Evolutionary conservation across 2,797 vertebrate species (phyloP).

Genomic region (Poeciliopsis presidionis): DNA sequence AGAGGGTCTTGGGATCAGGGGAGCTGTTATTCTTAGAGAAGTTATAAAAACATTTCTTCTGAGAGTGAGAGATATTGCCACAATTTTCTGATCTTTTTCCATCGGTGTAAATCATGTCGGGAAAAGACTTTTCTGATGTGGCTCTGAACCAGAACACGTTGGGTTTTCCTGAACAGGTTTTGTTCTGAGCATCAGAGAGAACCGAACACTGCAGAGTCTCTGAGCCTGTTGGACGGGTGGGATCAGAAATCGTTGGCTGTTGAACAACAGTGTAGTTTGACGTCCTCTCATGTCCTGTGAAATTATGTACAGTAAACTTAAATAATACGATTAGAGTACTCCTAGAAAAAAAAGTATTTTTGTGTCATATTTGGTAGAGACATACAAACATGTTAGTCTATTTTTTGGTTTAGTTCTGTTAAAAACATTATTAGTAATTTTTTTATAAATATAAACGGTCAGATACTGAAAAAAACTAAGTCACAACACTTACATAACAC

Average conservation of each 20-base stretch:
- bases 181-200: conserved; percentile 5
- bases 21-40: conserved; percentile 24
- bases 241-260: neutral
- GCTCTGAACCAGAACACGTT: conserved; percentile 9
- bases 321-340: neutral
- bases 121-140: neutral
- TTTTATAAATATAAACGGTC: neutral
- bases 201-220: conserved; percentile 22
- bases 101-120: conserved; percentile 11
- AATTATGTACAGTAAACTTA: neutral
- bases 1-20: conserved; percentile 50
- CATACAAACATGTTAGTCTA: neutral
- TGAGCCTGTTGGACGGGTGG: conserved; percentile 5
- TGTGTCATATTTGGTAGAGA: neutral
- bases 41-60: conserved; percentile 42
- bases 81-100: conserved; percentile 5
- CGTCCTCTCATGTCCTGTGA: neutral
- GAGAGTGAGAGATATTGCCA: conserved; percentile 7
- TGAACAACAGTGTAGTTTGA: conserved; percentile 21
- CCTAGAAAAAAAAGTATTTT: neutral
- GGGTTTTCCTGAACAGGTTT: conserved; percentile 22
- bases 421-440: too few species aligned
- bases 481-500: neutral
- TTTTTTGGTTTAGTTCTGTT: neutral
- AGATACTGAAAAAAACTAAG: neutral